Conservation (phyloP, 2,113 vertebrate genomes). For the Nothobranchius furzeri region DNA sequence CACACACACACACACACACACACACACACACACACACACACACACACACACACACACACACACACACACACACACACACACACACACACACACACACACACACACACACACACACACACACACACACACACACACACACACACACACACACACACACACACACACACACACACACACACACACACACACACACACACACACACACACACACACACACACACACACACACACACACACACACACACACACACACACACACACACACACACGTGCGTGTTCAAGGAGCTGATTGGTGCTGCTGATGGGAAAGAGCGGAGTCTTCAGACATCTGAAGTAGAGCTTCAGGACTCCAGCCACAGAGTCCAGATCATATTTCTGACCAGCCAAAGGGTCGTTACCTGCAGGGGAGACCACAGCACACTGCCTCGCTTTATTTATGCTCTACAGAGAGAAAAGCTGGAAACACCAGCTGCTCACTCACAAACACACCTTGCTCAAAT, state of each 20-base stretch:
- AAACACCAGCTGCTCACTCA: not conserved
- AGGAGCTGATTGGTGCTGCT: constrained; percentile 81
- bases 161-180: constrained; percentile 47
- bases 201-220: constrained; percentile 47
- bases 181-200: constrained; percentile 47
- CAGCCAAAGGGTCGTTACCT: constrained; percentile 86
- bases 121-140: constrained; percentile 47
- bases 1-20: constrained; percentile 47
- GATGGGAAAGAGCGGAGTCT: constrained; percentile 83
- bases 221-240: too few relatives aligned
- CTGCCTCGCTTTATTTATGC: constrained; percentile 61
- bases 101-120: constrained; percentile 47
- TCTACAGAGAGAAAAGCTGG: constrained; percentile 10
- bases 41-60: constrained; percentile 47
- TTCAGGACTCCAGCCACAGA: constrained; percentile 88
- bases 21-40: constrained; percentile 47
- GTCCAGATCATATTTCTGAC: constrained; percentile 79
- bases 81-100: constrained; percentile 47
- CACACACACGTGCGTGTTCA: constrained; percentile 74
- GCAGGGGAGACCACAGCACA: constrained; percentile 43
- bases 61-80: constrained; percentile 47
- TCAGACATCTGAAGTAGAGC: constrained; percentile 85
- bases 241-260: not conserved
- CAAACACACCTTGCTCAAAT: constrained; percentile 85
- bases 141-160: constrained; percentile 47